Base-by-base conservation (phyloP, 2,797 vertebrate genomes). In the Channa striata region DNA sequence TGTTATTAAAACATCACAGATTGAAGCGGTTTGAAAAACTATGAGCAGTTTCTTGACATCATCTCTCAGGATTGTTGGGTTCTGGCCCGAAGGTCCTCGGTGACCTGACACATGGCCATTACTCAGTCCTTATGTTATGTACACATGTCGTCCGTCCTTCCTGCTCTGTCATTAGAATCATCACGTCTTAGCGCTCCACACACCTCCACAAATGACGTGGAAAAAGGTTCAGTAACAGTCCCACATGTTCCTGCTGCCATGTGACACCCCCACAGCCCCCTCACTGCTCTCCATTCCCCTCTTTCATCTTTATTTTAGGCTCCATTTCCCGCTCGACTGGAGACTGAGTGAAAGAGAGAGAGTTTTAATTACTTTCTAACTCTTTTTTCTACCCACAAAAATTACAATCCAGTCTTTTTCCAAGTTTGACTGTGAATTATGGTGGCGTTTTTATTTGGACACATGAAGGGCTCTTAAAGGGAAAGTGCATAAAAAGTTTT, bases 251-350 rank as follows among this genome's bases (percentile, higher is more conserved):
- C 49, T 48, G 49, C 66, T 60, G 46, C 46, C 66, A 56, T 49
- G 59, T 12, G 57, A 59, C 36, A 4, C 40, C 34, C 25, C 19
- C 2, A 10, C n/a, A 6, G 25, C 57, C 53, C 19, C 14, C 5
- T 5, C 30, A 23, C 11, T 61, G 42, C 6, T 39, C 43, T 25
- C 19, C 46, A 36, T 1, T 25, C 42, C 46, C 21, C 43, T 33
- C 54, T 65, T 76, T 83, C 79, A 72, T 75, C 77, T 75, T 74
- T 62, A 77, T 75, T 81, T 75, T 53, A 68, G 72, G 76, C 68
- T 72, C 19, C 3, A 51, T 68, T 78, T 80, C 61, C 39, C 9
- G 5, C 70, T 75, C 56, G 9, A 64, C 51, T 57, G 68, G 70
- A 82, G 52, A 34, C 59, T 54, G 60, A 68, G 25, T 61, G 11